Percentiles rank a stretch among this genome's conserved stretches.
These are phyloP conservation scores for Heterodera filipjevi DNA, from an alignment of 2,888 invertebrate species.

Conservation along the genomic window DNA sequence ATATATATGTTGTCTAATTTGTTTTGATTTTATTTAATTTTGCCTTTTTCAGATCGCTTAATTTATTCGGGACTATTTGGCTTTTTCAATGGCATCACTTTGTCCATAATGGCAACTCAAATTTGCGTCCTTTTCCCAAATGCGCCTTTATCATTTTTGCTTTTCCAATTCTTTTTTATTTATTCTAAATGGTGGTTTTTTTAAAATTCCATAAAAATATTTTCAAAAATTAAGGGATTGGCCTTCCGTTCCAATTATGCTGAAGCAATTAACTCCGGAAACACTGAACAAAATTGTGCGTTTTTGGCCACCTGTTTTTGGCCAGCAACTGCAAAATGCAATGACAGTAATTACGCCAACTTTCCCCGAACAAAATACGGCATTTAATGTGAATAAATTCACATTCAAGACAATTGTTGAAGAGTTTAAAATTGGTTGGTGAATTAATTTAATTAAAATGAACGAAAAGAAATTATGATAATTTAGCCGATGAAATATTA, in stretches of 20 bases:
- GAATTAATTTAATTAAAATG: background rate
- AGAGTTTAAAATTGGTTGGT: background rate
- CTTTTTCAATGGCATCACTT: background rate
- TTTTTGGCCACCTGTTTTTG: background rate
- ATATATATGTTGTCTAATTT: no score
- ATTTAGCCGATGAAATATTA: background rate
- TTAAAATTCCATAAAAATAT: background rate
- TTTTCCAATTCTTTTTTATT: background rate
- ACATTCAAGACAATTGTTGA: background rate
- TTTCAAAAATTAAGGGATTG: background rate
- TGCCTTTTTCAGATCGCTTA: background rate
- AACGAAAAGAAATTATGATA: background rate
- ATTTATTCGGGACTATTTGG: background rate
- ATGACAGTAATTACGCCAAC: background rate
- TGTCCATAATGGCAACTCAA: background rate
- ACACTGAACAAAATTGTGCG: background rate
- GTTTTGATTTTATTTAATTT: background rate
- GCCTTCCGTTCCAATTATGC: slow-evolving; percentile 4
- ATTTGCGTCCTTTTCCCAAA: background rate
- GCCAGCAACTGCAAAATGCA: background rate
- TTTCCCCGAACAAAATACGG: background rate
- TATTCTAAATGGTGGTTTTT: background rate
- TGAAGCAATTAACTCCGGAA: background rate
- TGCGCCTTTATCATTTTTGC: background rate
- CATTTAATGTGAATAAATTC: background rate